Percentiles rank a stretch among this genome's conserved stretches.
phyloP scores from a whole-genome alignment of 1,140 invertebrate species.

The Hycleus cichorii region DNA sequence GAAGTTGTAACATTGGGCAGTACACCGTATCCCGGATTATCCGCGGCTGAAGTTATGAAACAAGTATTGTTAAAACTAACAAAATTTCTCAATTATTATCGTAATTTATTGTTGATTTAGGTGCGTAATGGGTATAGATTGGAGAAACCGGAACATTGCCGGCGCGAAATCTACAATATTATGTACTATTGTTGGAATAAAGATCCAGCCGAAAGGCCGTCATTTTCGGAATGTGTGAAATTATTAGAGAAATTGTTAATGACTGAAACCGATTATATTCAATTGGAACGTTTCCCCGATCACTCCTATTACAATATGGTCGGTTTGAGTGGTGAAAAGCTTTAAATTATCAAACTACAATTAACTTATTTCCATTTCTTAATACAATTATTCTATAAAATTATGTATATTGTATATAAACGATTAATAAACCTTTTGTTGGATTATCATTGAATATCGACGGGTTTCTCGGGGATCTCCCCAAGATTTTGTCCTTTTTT shows the following conservation, averaged over 20 bases:
- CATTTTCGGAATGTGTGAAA: conserved; percentile 69
- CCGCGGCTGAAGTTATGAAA: conserved; percentile 74
- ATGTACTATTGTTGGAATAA: conserved; percentile 93
- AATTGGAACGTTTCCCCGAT: conserved; percentile 86
- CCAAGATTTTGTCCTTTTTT: conserved; percentile 52
- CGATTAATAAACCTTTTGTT: too few species aligned
- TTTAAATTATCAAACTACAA: neutral
- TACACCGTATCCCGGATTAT: conserved; percentile 81
- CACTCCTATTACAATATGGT: conserved; percentile 90
- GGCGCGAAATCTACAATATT: conserved; percentile 82
- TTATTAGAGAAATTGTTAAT: conserved; percentile 74
- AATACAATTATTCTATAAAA: too few species aligned
- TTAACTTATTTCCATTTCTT: neutral
- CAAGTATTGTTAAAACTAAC: conserved; percentile 44
- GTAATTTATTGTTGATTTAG: conserved; percentile 39
- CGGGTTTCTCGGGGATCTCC: conserved; percentile 18
- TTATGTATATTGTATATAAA: too few species aligned
- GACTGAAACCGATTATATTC: conserved; percentile 87
- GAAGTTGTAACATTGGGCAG: conserved; percentile 88
- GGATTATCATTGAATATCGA: neutral
- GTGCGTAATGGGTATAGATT: conserved; percentile 75
- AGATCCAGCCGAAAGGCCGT: conserved; percentile 66
- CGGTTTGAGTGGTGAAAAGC: conserved; percentile 74
- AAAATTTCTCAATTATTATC: neutral
- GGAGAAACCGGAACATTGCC: conserved; percentile 83